These are phyloP conservation scores for Cosmorhoe ocellata DNA, from an alignment of 2,888 invertebrate genomes.

Conservation along the genomic window DNA sequence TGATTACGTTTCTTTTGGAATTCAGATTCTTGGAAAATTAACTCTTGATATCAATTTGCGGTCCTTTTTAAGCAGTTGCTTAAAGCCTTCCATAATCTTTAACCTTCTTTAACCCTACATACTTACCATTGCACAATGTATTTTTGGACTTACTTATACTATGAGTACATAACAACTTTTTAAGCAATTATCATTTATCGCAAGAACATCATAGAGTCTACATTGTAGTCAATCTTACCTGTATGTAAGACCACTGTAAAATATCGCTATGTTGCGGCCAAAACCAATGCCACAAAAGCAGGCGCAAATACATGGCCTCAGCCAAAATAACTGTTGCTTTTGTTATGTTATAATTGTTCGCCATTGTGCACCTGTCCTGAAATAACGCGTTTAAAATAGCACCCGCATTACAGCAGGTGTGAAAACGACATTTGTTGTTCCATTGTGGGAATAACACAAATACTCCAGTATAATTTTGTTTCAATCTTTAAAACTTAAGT, in stretches of 20 bases:
- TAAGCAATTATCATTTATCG: too few species aligned
- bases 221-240: too few species aligned
- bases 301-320: conserved; percentile 65
- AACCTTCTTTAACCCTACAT: too few species aligned
- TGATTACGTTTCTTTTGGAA: conserved; percentile 42
- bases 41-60: not conserved
- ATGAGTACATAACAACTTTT: too few species aligned
- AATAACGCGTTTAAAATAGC: conserved; percentile 55
- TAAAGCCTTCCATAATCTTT: too few species aligned
- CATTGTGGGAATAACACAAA: not conserved
- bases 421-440: conserved; percentile 5
- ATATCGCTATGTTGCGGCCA: conserved; percentile 1
- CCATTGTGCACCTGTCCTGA: conserved; percentile 51
- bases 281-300: conserved; percentile 39
- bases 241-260: too few species aligned
- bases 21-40: conserved; percentile 28
- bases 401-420: conserved; percentile 22
- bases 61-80: not conserved
- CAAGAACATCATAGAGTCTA: too few species aligned
- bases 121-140: too few species aligned
- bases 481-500: not conserved
- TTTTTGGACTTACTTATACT: too few species aligned
- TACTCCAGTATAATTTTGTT: not conserved
- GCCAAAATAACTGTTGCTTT: conserved; percentile 55
- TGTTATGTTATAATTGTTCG: conserved; percentile 55